phyloP scores from a whole-genome alignment of 2,888 invertebrate genomes.

The Adelphocoris suturalis region DNA sequence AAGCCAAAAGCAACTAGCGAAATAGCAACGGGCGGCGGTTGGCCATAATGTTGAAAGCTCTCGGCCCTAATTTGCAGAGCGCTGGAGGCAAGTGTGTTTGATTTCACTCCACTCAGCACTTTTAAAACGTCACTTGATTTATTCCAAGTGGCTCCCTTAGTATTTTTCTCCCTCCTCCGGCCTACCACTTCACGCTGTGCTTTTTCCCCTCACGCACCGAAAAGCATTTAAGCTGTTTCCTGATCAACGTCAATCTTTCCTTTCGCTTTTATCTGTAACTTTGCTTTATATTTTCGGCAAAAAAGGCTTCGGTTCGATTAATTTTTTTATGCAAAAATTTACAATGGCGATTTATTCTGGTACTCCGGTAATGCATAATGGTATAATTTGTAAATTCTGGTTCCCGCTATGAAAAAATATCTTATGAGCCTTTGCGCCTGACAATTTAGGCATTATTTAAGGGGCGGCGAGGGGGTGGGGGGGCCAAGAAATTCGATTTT shows the following conservation, averaged over 20 bases:
- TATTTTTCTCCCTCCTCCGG: background rate
- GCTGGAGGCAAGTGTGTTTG: slow-evolving; percentile 38
- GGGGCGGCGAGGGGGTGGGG: no score
- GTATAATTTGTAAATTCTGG: no score
- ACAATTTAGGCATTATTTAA: no score
- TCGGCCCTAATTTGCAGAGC: background rate
- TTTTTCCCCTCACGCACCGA: background rate
- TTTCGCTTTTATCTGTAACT: background rate
- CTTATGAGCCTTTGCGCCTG: no score
- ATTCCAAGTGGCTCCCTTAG: slow-evolving; percentile 33
- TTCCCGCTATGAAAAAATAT: no score
- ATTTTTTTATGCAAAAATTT: no score
- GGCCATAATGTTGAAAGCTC: slow-evolving; percentile 27
- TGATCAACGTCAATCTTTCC: background rate
- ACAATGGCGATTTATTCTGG: no score
- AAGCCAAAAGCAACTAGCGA: background rate
- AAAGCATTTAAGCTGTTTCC: background rate
- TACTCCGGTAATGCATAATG: no score
- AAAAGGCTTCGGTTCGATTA: no score
- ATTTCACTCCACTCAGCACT: slow-evolving; percentile 50
- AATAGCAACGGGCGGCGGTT: background rate
- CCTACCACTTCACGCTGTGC: background rate
- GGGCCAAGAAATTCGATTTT: no score
- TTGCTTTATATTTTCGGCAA: no score
- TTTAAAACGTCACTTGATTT: slow-evolving; percentile 50